Evolutionary conservation across 1,140 invertebrate species (phyloP).

Genomic region (Drosophila obscura): DNA sequence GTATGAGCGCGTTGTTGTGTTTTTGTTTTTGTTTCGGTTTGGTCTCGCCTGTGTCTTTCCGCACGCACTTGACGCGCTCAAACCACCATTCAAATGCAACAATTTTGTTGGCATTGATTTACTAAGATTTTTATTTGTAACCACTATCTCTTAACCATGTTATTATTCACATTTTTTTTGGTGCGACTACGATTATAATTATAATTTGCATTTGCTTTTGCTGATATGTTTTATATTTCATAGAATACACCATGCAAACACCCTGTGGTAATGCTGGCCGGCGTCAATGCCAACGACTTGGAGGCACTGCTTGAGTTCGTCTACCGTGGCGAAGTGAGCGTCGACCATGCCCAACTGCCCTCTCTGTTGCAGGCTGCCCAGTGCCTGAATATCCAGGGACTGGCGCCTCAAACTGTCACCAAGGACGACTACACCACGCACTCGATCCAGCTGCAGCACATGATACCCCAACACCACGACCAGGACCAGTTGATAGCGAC

Average conservation of each 20-base stretch:
- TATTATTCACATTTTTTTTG: background rate
- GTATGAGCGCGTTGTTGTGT: slow-evolving; percentile 16
- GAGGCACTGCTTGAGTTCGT: slow-evolving; percentile 87
- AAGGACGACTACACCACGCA: slow-evolving; percentile 83
- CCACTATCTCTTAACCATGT: background rate
- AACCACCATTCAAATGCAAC: background rate
- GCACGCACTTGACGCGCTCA: background rate
- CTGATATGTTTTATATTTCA: background rate
- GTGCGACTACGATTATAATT: background rate
- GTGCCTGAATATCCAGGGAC: slow-evolving; percentile 87
- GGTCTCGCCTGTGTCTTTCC: slow-evolving; percentile 3
- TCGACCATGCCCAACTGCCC: slow-evolving; percentile 86
- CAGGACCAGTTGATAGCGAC: slow-evolving; percentile 83
- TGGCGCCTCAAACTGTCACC: slow-evolving; percentile 85
- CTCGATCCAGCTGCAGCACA: slow-evolving; percentile 85
- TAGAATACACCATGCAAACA: slow-evolving; percentile 88
- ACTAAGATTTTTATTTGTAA: no score
- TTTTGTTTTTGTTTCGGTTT: slow-evolving; percentile 46
- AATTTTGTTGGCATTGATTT: background rate
- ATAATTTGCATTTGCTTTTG: background rate
- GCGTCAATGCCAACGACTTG: slow-evolving; percentile 86
- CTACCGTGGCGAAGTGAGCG: slow-evolving; percentile 87
- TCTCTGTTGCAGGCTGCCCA: slow-evolving; percentile 87
- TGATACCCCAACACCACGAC: slow-evolving; percentile 83
- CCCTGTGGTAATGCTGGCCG: slow-evolving; percentile 88